Evolutionary conservation across 1,140 invertebrate species (phyloP).

Genomic region (Drosophila ironensis): DNA sequence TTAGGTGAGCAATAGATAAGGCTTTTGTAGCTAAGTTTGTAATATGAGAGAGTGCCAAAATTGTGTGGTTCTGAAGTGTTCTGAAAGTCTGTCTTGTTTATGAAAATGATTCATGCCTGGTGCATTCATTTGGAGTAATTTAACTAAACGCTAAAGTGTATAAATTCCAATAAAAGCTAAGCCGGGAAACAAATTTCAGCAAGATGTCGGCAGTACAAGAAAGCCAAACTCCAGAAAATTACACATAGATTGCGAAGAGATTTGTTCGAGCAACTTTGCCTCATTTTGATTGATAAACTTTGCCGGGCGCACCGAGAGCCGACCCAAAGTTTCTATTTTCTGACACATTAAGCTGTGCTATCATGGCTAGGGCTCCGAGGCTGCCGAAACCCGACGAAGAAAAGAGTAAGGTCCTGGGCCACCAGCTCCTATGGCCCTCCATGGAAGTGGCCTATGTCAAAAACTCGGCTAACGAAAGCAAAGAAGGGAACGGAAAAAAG

Average conservation of each 20-base stretch:
- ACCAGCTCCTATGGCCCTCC: neutral
- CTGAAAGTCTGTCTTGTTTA: too few relatives aligned
- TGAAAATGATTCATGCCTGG: too few relatives aligned
- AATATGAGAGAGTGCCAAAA: too few relatives aligned
- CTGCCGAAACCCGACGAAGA: neutral
- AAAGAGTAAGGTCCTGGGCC: conserved; percentile 37
- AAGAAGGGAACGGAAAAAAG: too few relatives aligned
- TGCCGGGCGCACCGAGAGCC: conserved; percentile 8
- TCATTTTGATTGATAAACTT: conserved; percentile 56
- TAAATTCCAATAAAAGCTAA: conserved; percentile 12
- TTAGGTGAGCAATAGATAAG: conserved; percentile 86
- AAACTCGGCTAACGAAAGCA: conserved; percentile 18
- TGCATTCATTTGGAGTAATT: conserved; percentile 1
- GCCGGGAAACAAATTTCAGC: neutral
- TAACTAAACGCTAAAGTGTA: conserved; percentile 5
- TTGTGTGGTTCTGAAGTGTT: too few relatives aligned
- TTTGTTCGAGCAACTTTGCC: conserved; percentile 32
- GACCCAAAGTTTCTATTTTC: conserved; percentile 45
- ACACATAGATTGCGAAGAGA: conserved; percentile 39
- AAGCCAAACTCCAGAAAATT: conserved; percentile 26
- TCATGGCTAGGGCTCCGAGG: neutral
- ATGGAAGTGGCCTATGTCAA: conserved; percentile 30
- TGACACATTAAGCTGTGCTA: conserved; percentile 53
- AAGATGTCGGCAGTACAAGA: neutral
- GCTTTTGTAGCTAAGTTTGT: too few relatives aligned